Evolutionary conservation across 2,888 invertebrate genomes (phyloP).

Genomic region (Incurvaria masculella): DNA sequence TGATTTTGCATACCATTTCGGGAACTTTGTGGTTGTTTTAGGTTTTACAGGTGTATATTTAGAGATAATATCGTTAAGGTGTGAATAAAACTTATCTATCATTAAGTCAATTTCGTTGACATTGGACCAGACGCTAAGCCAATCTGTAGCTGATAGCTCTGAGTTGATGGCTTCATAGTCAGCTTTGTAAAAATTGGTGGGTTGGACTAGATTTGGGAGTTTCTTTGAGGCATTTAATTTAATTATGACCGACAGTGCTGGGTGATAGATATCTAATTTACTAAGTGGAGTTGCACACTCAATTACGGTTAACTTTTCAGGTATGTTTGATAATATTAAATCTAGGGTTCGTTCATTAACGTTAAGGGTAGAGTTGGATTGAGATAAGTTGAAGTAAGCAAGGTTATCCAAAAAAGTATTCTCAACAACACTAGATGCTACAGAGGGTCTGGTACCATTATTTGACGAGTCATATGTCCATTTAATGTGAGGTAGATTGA

Average conservation of each 20-base stretch:
- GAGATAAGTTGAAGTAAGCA: background rate
- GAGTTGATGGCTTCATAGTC: too few relatives aligned
- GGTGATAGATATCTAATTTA: background rate
- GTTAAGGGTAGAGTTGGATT: background rate
- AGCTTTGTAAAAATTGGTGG: too few relatives aligned
- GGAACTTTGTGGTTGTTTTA: background rate
- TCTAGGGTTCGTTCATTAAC: background rate
- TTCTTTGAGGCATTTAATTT: too few relatives aligned
- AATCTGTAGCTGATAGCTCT: background rate
- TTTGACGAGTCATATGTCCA: background rate
- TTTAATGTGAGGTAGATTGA: background rate
- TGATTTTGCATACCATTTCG: background rate
- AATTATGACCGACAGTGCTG: background rate
- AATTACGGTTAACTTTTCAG: background rate
- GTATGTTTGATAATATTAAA: background rate
- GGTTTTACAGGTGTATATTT: background rate
- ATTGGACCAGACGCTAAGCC: background rate
- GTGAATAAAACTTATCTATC: background rate
- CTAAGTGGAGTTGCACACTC: background rate
- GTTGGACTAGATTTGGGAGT: too few relatives aligned
- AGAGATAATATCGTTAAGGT: background rate
- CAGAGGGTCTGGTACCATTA: too few relatives aligned
- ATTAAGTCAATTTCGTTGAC: background rate
- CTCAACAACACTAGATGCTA: background rate
- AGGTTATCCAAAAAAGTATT: background rate